Conservation (phyloP, 2,888 invertebrate species). For the Leptinotarsa tumamoca region DNA sequence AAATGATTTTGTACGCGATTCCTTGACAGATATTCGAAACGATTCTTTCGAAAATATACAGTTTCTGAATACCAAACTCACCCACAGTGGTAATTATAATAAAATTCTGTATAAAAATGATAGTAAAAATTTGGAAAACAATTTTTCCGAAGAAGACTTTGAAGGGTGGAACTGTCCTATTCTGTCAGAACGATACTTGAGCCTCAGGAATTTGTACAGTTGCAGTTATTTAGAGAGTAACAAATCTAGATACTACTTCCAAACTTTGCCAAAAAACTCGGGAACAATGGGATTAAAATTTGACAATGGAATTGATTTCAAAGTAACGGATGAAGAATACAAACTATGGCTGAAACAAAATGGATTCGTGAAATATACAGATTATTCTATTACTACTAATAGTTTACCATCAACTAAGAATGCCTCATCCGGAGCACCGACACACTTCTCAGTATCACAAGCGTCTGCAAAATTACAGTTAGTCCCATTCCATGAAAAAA, state of each 20-base stretch:
- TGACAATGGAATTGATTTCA: slow-evolving; percentile 32
- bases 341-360: slow-evolving; percentile 43
- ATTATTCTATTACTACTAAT: slow-evolving; percentile 31
- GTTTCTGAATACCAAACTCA: slow-evolving; percentile 31
- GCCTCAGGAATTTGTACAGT: slow-evolving; percentile 34
- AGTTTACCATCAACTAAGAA: slow-evolving; percentile 25
- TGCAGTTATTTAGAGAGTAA: slow-evolving; percentile 28
- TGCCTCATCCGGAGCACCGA: background rate
- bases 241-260: background rate
- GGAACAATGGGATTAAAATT: slow-evolving; percentile 21
- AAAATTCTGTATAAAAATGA: slow-evolving; percentile 40
- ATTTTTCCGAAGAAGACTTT: slow-evolving; percentile 36
- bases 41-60: slow-evolving; percentile 31
- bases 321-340: slow-evolving; percentile 41
- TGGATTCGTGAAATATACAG: slow-evolving; percentile 37
- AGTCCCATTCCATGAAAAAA: background rate
- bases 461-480: background rate
- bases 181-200: slow-evolving; percentile 31
- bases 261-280: slow-evolving; percentile 7
- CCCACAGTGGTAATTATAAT: slow-evolving; percentile 24
- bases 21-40: background rate
- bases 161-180: background rate
- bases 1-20: background rate
- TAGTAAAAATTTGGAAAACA: slow-evolving; percentile 34
- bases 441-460: slow-evolving; percentile 13